Conservation (phyloP, 1,140 invertebrate species). For the Caerostris extrusa region DNA sequence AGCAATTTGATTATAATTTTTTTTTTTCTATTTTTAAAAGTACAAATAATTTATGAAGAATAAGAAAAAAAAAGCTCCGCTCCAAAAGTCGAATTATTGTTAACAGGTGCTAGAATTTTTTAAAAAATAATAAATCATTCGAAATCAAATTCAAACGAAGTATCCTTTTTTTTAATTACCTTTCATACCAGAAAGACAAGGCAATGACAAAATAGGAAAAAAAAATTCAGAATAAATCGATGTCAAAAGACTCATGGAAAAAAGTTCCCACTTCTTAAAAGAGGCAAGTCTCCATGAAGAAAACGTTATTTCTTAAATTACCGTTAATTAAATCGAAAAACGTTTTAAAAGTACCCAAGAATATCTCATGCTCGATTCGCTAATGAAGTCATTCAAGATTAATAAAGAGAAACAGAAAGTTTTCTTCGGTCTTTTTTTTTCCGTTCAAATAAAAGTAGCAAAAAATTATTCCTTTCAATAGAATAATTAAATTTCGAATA, state of each 20-base stretch:
- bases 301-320: conserved; percentile 47
- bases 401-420: conserved; percentile 34
- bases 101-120: not conserved
- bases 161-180: not conserved
- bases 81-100: not conserved
- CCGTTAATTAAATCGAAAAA: conserved; percentile 48
- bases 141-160: not conserved
- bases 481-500: conserved; percentile 38
- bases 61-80: not conserved
- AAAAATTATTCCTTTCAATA: conserved; percentile 1
- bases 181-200: not conserved
- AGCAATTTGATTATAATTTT: too few species aligned
- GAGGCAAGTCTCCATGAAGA: not conserved
- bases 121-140: not conserved
- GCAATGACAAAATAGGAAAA: not conserved
- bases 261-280: not conserved
- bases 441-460: not conserved
- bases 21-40: too few species aligned
- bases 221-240: not conserved
- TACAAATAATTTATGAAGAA: not conserved
- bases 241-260: not conserved
- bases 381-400: conserved; percentile 54
- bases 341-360: not conserved
- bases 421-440: conserved; percentile 25
- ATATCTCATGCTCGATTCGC: conserved; percentile 19